phyloP scores from a whole-genome alignment of 2,888 invertebrate species.

The Odontothrips loti region DNA sequence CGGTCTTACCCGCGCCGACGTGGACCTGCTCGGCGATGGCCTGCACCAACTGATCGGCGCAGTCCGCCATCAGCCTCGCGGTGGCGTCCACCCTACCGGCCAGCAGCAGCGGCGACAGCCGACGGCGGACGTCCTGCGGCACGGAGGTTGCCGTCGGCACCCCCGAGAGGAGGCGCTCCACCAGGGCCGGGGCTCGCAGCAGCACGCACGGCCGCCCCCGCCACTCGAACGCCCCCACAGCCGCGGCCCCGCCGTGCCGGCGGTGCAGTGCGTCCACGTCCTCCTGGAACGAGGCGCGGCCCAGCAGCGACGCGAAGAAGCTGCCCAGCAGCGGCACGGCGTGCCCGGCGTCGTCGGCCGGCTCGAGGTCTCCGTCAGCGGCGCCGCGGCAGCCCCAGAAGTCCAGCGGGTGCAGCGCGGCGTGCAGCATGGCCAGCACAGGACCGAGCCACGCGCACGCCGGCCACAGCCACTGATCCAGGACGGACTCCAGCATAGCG shows the following conservation, averaged over 20 bases:
- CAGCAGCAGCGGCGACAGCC: constrained; percentile 4
- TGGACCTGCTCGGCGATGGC: background rate
- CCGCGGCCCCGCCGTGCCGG: background rate
- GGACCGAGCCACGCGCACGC: background rate
- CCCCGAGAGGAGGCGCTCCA: background rate
- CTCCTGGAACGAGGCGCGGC: background rate
- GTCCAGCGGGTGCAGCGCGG: background rate
- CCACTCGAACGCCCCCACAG: constrained; percentile 2
- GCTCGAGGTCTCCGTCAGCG: background rate
- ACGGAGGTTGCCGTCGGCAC: background rate
- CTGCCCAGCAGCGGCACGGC: constrained; percentile 14
- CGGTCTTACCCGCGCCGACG: background rate
- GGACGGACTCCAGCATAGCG: background rate
- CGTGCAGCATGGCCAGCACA: background rate
- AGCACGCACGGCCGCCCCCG: constrained; percentile 6
- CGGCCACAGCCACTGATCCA: constrained; percentile 3
- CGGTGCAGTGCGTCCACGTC: background rate
- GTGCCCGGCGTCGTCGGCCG: background rate
- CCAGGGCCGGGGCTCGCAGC: background rate
- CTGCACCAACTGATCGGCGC: background rate
- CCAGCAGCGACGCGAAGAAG: background rate
- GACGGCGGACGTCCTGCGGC: background rate
- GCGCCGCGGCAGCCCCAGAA: background rate
- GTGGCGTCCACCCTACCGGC: background rate
- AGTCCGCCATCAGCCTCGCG: constrained; percentile 4